Evolutionary conservation across 2,113 vertebrate genomes (phyloP).

Genomic region (Notarius lentiginosus): DNA sequence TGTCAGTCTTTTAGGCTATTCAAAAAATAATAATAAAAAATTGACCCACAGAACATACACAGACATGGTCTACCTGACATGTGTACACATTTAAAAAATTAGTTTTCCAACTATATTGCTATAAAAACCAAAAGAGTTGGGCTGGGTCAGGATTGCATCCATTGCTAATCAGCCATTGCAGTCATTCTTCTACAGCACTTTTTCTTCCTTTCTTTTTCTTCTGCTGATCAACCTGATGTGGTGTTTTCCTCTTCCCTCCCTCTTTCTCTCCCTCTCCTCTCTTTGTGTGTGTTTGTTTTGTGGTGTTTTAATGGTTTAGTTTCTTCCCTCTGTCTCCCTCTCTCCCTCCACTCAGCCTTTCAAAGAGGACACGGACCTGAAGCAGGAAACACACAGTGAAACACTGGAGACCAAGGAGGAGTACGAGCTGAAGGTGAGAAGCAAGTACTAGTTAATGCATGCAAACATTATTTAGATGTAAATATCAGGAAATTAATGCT

Average conservation of each 20-base stretch:
- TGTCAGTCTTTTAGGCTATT: not conserved
- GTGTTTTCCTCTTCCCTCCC: conserved; percentile 68
- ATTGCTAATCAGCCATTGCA: conserved; percentile 35
- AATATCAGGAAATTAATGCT: not conserved
- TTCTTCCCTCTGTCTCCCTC: conserved; percentile 79
- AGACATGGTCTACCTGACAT: not conserved
- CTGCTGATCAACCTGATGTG: conserved; percentile 71
- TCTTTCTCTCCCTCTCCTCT: conserved; percentile 65
- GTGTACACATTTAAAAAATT: too few relatives aligned
- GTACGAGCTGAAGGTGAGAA: conserved; percentile 90
- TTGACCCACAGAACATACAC: not conserved
- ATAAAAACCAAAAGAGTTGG: not conserved
- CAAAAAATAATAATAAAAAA: not conserved
- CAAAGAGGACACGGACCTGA: conserved; percentile 93
- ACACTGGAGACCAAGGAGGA: conserved; percentile 88
- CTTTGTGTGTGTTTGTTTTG: conserved; percentile 70
- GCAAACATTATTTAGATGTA: not conserved
- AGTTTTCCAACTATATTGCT: not conserved
- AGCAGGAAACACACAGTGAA: conserved; percentile 90
- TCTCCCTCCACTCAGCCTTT: conserved; percentile 86
- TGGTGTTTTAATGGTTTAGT: conserved; percentile 80
- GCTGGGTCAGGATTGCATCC: not conserved
- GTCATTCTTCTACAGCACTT: conserved; percentile 31
- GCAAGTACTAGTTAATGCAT: not conserved
- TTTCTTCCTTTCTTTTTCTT: conserved; percentile 55